Evolutionary conservation across 2,113 vertebrate genomes (phyloP).

Genomic region (Opisthocomus hoazin): DNA sequence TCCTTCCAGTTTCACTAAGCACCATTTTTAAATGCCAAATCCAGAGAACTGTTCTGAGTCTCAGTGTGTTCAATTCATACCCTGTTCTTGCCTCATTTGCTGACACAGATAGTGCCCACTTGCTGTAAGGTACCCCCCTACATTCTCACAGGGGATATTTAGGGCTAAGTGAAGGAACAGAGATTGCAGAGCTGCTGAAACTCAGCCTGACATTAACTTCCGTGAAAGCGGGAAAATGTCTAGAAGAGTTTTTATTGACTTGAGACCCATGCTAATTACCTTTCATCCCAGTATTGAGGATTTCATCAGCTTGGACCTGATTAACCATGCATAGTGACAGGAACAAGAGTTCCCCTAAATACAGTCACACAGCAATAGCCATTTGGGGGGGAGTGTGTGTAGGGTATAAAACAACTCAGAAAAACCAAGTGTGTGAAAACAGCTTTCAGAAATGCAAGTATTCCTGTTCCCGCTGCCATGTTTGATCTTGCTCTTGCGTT

Average conservation of each 20-base stretch:
- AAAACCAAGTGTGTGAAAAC: not conserved
- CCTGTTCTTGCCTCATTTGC: not conserved
- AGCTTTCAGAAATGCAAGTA: not conserved
- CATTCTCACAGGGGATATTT: not conserved
- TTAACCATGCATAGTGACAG: not conserved
- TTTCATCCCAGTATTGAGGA: not conserved
- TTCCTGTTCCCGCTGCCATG: not conserved
- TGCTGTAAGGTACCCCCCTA: not conserved
- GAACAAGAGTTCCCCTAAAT: not conserved
- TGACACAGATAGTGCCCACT: not conserved
- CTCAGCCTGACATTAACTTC: not conserved
- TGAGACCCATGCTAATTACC: not conserved
- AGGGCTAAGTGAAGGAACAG: not conserved
- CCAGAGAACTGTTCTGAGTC: not conserved
- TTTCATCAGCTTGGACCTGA: not conserved
- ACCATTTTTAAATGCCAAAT: not conserved
- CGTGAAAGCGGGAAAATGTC: not conserved
- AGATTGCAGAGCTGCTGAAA: not conserved
- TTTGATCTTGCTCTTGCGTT: not conserved
- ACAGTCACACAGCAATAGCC: not conserved
- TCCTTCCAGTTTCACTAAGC: not conserved
- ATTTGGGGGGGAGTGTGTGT: not conserved
- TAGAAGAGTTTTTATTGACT: not conserved
- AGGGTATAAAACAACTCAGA: not conserved
- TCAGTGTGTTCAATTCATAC: rapidly evolving